These are phyloP conservation scores for Ceratosolen fusciceps DNA, from an alignment of 1,140 invertebrate genomes.

Conservation along the genomic window DNA sequence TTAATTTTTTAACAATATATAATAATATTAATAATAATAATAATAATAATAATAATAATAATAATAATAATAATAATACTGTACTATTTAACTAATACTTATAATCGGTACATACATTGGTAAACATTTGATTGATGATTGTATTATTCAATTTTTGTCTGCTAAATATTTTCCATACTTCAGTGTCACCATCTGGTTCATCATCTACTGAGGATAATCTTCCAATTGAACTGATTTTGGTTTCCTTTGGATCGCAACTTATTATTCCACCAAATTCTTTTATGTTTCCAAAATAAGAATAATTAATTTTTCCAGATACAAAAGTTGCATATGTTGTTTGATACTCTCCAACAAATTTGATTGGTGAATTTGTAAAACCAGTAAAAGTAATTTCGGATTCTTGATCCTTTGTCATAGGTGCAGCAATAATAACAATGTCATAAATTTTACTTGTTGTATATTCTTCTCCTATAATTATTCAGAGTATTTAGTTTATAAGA, in stretches of 20 bases:
- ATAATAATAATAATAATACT: too few relatives aligned
- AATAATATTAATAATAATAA: too few relatives aligned
- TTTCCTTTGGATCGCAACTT: conserved; percentile 69
- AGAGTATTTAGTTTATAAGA: neutral
- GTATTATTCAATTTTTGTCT: conserved; percentile 65
- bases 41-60: too few relatives aligned
- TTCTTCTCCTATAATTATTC: conserved; percentile 54
- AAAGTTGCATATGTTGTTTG: conserved; percentile 76
- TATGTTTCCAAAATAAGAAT: conserved; percentile 68
- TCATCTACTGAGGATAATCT: conserved; percentile 67
- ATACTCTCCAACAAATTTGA: conserved; percentile 65
- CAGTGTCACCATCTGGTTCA: conserved; percentile 48
- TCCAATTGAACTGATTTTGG: conserved; percentile 65
- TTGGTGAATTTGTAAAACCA: conserved; percentile 58
- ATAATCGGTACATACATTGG: conserved; percentile 66
- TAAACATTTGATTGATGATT: conserved; percentile 72
- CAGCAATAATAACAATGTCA: conserved; percentile 76
- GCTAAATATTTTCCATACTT: conserved; percentile 77
- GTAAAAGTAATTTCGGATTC: conserved; percentile 60
- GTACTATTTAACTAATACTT: too few relatives aligned
- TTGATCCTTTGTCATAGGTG: conserved; percentile 71
- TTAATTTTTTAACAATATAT: neutral
- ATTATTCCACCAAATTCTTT: conserved; percentile 68
- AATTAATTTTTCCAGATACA: conserved; percentile 72
- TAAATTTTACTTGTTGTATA: conserved; percentile 63